phyloP scores from a whole-genome alignment of 2,113 vertebrate species.

The Nycticebus coucang region DNA sequence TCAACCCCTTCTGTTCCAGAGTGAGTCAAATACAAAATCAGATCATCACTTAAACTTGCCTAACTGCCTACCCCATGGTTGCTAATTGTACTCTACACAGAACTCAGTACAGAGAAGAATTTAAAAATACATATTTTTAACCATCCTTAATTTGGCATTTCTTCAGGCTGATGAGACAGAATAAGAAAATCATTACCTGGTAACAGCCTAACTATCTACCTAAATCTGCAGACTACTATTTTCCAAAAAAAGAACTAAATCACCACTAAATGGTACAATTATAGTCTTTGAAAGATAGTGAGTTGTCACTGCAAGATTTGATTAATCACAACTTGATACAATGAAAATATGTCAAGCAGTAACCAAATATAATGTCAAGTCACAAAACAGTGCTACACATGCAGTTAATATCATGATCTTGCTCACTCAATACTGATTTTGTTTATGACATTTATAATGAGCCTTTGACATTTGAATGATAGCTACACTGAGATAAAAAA shows the following conservation, averaged over 20 bases:
- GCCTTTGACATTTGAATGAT: slow-evolving; percentile 85
- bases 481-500: slow-evolving; percentile 80
- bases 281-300: slow-evolving; percentile 56
- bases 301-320: slow-evolving; percentile 53
- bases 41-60: slow-evolving; percentile 4
- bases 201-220: neutral
- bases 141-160: neutral
- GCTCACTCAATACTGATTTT: slow-evolving; percentile 77
- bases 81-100: slow-evolving; percentile 26
- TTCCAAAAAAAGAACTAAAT: slow-evolving; percentile 47
- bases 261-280: slow-evolving; percentile 57
- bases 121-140: neutral
- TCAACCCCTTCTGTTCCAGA: neutral
- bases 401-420: slow-evolving; percentile 77
- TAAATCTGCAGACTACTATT: slow-evolving; percentile 30
- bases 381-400: slow-evolving; percentile 55
- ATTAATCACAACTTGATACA: slow-evolving; percentile 69
- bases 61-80: neutral
- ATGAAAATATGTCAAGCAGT: slow-evolving; percentile 69
- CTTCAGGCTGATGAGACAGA: neutral
- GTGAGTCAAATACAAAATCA: slow-evolving; percentile 29
- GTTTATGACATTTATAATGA: slow-evolving; percentile 81
- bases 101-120: neutral
- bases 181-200: neutral
- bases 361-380: slow-evolving; percentile 66